Conservation (phyloP, 2,888 invertebrate genomes). For the Celastrina argiolus region DNA sequence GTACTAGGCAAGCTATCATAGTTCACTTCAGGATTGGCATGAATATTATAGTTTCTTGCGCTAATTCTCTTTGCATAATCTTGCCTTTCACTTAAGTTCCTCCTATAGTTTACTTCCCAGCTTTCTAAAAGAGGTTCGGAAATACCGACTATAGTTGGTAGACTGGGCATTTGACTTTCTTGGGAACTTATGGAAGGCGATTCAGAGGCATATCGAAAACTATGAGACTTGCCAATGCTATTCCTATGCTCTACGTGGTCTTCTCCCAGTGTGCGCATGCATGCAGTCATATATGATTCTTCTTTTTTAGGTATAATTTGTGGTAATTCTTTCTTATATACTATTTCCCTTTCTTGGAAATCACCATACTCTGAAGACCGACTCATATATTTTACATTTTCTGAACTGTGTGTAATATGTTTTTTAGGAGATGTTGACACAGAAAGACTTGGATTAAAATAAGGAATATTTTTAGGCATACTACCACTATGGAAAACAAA, state of each 20-base stretch:
- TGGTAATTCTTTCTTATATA: constrained; percentile 52
- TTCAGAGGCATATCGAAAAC: constrained; percentile 81
- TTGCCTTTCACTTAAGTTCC: constrained; percentile 62
- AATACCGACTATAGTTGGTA: constrained; percentile 72
- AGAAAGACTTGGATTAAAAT: constrained; percentile 56
- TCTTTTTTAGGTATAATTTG: constrained; percentile 53
- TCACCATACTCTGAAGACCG: constrained; percentile 61
- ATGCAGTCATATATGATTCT: constrained; percentile 58
- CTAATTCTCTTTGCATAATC: constrained; percentile 63
- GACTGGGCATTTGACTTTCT: constrained; percentile 72
- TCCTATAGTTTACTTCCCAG: constrained; percentile 73
- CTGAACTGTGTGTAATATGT: constrained; percentile 60
- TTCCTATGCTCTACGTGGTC: constrained; percentile 70
- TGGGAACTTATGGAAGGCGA: constrained; percentile 67
- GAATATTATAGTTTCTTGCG: constrained; percentile 62
- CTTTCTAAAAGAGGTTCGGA: constrained; percentile 72
- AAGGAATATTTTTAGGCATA: constrained; percentile 68
- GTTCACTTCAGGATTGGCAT: constrained; percentile 55
- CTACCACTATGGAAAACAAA: constrained; percentile 63
- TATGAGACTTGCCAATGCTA: constrained; percentile 84
- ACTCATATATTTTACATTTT: constrained; percentile 58
- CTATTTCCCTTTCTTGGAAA: constrained; percentile 53
- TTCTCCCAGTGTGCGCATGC: constrained; percentile 63
- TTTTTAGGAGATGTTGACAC: constrained; percentile 66
- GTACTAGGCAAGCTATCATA: constrained; percentile 71